Evolutionary conservation across 2,113 vertebrate genomes (phyloP), one percentile per base, ranked within the genome.

Genomic region (Eptesicus fuscus): DNA sequence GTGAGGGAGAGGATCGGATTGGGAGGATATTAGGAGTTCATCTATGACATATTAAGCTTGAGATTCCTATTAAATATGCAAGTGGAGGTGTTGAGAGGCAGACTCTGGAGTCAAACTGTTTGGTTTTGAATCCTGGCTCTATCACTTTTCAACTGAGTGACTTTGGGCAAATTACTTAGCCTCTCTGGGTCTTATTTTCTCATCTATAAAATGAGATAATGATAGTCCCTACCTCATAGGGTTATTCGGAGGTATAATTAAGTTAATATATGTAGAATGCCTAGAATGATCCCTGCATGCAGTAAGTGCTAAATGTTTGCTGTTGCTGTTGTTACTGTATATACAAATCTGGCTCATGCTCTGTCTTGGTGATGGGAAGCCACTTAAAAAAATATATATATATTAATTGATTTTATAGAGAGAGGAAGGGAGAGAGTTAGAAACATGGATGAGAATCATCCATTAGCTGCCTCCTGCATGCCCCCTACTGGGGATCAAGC

Each of bases 171-270:
- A 56, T 28, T 35, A 65, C 82, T 37, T 47, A 37, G 13, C 28
- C 47, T 83, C 61, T 77, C 70, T 77, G 89, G 82, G 78, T n/a
- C 92, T 76, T 76, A 67, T 47, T 83, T 69, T 69, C 69, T 94
- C 18, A 30, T 78, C n/a, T 71, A 16, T 85, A 56, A 84, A 59
- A 71, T 2, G 63, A 59, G n/a, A n/a, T 69, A 14, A 37, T 25
- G n/a, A 25, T 59, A 67, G n/a, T 69, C 30, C 23, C 22, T 47
- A 28, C 18, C 1, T 49, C 11, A 2, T 1, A 22, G 37, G 85
- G 37, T 44, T 61, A 35, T 53, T 47, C 78, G 16, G 61, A 83
- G 37, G 35, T 86, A 28, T 56, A 22, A 35, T 32, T 82, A 83
- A 65, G 17, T 63, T 71, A 70, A 30, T 23, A 9, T 83, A 44